phyloP scores from a whole-genome alignment of 2,888 invertebrate species.

The Leptopilina myrica region DNA sequence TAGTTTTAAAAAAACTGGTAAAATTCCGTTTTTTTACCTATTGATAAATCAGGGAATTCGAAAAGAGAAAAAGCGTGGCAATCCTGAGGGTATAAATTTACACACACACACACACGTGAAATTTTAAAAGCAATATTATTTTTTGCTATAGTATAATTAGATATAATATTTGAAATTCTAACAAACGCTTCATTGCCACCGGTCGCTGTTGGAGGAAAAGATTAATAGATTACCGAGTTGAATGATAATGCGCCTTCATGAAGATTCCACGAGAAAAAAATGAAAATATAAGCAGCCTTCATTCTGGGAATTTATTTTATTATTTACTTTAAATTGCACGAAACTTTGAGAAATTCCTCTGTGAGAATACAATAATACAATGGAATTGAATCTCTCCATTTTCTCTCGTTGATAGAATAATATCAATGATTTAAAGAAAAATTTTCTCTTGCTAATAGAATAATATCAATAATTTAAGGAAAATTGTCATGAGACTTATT shows the following conservation, averaged over 20 bases:
- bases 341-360: not conserved
- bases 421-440: no score
- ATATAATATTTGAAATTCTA: constrained; percentile 1
- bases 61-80: no score
- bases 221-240: constrained; percentile 30
- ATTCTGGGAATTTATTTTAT: constrained; percentile 14
- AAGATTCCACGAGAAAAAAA: constrained; percentile 11
- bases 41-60: no score
- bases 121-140: no score
- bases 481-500: no score
- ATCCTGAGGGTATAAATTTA: no score
- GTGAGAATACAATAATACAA: not conserved
- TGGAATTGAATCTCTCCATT: constrained; percentile 3
- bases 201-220: constrained; percentile 15
- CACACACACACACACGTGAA: no score
- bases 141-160: no score
- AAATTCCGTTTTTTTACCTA: no score
- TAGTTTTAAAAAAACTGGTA: no score
- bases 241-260: constrained; percentile 22
- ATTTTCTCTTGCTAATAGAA: not conserved
- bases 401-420: not conserved
- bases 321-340: constrained; percentile 32
- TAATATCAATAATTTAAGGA: no score
- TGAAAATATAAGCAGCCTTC: not conserved
- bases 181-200: constrained; percentile 22